phyloP scores from a whole-genome alignment of 2,888 invertebrate species.

The Thecophora atra region DNA sequence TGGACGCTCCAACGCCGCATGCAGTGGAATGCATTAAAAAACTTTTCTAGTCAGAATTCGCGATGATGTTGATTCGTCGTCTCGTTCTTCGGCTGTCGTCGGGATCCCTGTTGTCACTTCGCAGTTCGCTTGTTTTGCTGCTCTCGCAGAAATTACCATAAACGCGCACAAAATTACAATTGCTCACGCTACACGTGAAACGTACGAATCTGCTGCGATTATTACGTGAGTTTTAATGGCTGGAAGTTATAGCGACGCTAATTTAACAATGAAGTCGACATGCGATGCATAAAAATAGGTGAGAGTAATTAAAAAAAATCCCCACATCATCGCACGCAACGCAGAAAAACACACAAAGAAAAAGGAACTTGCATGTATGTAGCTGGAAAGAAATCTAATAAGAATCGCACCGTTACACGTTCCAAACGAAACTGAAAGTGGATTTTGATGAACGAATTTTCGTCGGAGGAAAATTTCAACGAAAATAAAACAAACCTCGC shows the following conservation, averaged over 20 bases:
- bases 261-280: neutral
- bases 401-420: constrained; percentile 36
- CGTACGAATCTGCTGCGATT: neutral
- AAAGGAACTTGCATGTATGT: too few species aligned
- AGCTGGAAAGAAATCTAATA: neutral
- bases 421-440: constrained; percentile 44
- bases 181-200: neutral
- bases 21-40: constrained; percentile 60
- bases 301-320: neutral
- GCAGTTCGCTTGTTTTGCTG: neutral
- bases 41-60: constrained; percentile 38
- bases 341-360: too few species aligned
- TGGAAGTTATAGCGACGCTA: neutral
- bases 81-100: too few species aligned
- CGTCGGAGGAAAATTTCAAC: constrained; percentile 10
- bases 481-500: neutral
- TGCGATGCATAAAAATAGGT: neutral
- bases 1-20: constrained; percentile 59
- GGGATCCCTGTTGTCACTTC: neutral
- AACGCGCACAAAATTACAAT: neutral
- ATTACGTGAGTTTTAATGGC: neutral
- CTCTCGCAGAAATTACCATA: neutral
- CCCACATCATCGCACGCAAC: too few species aligned
- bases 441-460: constrained; percentile 18
- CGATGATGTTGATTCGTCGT: constrained; percentile 35